These are phyloP conservation scores for Triplophysa tibetana DNA, from an alignment of 2,113 vertebrate species.

Conservation along the genomic window DNA sequence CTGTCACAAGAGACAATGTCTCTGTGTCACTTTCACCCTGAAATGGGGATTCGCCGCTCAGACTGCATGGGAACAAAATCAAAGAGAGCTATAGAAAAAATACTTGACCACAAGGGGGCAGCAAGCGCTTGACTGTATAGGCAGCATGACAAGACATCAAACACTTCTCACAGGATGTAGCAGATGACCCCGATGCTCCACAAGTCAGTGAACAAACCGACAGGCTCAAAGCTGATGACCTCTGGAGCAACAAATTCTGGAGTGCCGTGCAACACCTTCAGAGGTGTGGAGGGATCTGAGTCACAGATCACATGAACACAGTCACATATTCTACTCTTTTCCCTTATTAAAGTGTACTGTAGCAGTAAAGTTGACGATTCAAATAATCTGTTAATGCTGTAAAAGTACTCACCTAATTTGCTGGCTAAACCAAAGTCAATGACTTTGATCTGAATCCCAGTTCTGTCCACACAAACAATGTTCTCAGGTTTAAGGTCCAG, in stretches of 20 bases:
- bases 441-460: constrained; percentile 89
- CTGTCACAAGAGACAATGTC: constrained; percentile 79
- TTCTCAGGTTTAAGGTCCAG: constrained; percentile 98
- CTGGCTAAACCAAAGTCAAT: constrained; percentile 95
- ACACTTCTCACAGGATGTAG: constrained; percentile 77
- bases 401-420: constrained; percentile 75
- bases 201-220: constrained; percentile 78
- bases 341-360: not conserved
- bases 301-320: constrained; percentile 29
- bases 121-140: not conserved
- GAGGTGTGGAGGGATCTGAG: constrained; percentile 68
- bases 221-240: constrained; percentile 82
- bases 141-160: not conserved
- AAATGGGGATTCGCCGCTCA: constrained; percentile 87
- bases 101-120: constrained; percentile 52
- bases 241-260: constrained; percentile 90
- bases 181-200: constrained; percentile 90
- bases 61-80: constrained; percentile 60
- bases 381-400: not conserved
- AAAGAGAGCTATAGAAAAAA: not conserved
- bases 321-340: not conserved
- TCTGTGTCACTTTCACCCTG: constrained; percentile 80
- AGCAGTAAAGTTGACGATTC: not conserved
- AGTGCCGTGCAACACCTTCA: constrained; percentile 85
- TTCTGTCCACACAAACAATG: constrained; percentile 86